A percentile compares a stretch with the other conserved stretches of the same genome.
These are phyloP conservation scores for Melieria omissa DNA, from an alignment of 2,888 invertebrate species.

Conservation along the genomic window DNA sequence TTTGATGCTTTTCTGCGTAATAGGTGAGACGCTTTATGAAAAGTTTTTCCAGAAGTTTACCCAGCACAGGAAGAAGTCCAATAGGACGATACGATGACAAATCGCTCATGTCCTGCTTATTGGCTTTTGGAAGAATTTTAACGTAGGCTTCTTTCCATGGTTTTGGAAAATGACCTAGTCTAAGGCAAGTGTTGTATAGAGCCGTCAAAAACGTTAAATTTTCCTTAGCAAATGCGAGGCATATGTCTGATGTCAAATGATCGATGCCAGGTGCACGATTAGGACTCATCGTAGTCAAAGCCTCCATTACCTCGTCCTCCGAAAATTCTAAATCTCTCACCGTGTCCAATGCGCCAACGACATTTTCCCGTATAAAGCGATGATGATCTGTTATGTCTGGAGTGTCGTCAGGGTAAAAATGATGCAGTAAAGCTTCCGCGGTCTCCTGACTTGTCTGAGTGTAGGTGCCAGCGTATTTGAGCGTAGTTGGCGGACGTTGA, in stretches of 20 bases:
- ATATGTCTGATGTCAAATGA: background rate
- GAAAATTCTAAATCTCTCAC: background rate
- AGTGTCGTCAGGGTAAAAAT: background rate
- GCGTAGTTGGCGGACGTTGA: background rate
- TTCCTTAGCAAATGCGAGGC: background rate
- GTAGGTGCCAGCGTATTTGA: background rate
- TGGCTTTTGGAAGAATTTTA: too few relatives aligned
- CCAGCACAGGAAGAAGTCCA: too few relatives aligned
- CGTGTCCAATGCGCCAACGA: background rate
- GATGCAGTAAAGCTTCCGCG: background rate
- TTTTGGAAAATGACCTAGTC: background rate
- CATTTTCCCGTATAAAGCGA: background rate
- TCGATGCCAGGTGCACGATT: background rate
- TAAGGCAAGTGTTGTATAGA: background rate
- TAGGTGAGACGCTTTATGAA: background rate
- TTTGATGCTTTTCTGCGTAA: background rate
- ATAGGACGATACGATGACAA: too few relatives aligned
- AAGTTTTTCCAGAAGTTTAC: too few relatives aligned
- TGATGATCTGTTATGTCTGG: too few relatives aligned
- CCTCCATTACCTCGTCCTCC: background rate
- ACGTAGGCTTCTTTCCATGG: background rate
- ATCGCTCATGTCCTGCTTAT: too few relatives aligned
- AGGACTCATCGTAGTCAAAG: background rate
- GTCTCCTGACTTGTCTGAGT: background rate
- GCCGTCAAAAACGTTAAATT: background rate